Conservation (phyloP, 2,797 vertebrate genomes). For the Microchirus variegatus region DNA sequence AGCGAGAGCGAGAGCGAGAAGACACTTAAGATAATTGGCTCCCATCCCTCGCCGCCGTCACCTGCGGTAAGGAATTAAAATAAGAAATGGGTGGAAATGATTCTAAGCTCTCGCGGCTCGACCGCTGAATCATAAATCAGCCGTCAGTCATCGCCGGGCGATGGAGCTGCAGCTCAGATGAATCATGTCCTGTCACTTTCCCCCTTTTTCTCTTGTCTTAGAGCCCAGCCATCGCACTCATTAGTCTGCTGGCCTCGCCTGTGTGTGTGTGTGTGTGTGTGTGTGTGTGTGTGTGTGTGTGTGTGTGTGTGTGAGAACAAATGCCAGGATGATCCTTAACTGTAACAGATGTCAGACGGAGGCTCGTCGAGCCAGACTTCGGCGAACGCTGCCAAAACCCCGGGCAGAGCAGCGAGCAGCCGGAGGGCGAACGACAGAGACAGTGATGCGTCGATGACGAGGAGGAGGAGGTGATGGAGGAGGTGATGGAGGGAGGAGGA, state of each 20-base stretch:
- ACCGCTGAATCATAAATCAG: slow-evolving; percentile 72
- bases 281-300: background rate
- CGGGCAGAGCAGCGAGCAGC: slow-evolving; percentile 43
- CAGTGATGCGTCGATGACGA: slow-evolving; percentile 15
- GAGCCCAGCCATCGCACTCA: slow-evolving; percentile 66
- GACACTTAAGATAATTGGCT: slow-evolving; percentile 81
- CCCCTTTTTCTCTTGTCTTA: slow-evolving; percentile 51
- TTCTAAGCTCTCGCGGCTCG: slow-evolving; percentile 71
- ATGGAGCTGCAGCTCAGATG: slow-evolving; percentile 56
- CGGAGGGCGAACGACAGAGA: slow-evolving; percentile 30
- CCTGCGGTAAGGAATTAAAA: slow-evolving; percentile 76
- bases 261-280: background rate
- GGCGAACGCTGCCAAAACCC: slow-evolving; percentile 64
- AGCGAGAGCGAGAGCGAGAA: slow-evolving; percentile 61
- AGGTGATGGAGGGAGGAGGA: background rate
- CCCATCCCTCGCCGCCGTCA: slow-evolving; percentile 71
- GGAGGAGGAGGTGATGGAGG: background rate
- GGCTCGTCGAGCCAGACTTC: slow-evolving; percentile 60
- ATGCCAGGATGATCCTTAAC: slow-evolving; percentile 73
- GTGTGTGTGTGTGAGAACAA: slow-evolving; percentile 27
- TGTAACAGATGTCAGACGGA: slow-evolving; percentile 75
- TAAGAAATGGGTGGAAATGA: slow-evolving; percentile 74
- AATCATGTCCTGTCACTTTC: slow-evolving; percentile 69
- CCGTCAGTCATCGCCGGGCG: slow-evolving; percentile 57
- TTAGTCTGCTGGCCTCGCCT: slow-evolving; percentile 64